Conservation (phyloP, 2,797 vertebrate genomes). For the Coreius guichenoti region DNA sequence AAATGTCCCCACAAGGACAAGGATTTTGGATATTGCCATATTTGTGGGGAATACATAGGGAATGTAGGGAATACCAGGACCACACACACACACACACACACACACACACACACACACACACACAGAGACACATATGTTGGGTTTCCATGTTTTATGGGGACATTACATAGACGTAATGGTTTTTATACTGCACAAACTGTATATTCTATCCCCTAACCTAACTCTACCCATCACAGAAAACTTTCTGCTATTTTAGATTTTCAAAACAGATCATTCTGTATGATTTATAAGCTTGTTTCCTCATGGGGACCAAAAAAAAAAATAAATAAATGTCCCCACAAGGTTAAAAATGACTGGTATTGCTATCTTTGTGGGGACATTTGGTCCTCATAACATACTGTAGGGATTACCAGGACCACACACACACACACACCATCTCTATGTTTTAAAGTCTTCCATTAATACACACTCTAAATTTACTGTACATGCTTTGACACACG, state of each 20-base stretch:
- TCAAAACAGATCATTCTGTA: too few relatives aligned
- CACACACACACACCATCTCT: background rate
- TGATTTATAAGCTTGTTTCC: background rate
- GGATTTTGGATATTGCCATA: too few relatives aligned
- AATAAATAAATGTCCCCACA: background rate
- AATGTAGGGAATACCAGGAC: too few relatives aligned
- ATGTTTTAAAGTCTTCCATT: constrained; percentile 2
- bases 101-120: too few relatives aligned
- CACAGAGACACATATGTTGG: too few relatives aligned
- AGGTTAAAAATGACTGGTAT: too few relatives aligned
- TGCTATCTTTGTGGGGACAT: too few relatives aligned
- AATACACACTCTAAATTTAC: background rate
- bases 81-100: too few relatives aligned
- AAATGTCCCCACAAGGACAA: too few relatives aligned
- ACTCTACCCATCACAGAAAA: background rate
- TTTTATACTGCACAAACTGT: background rate
- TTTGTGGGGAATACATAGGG: too few relatives aligned
- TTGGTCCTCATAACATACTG: too few relatives aligned
- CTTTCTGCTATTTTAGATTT: background rate
- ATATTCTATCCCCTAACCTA: background rate
- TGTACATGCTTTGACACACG: background rate
- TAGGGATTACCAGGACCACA: background rate
- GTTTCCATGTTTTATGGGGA: background rate
- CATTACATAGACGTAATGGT: background rate
- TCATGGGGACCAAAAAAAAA: background rate